Base-by-base conservation (phyloP, 1,140 invertebrate genomes). In the Centruroides sculpturatus region DNA sequence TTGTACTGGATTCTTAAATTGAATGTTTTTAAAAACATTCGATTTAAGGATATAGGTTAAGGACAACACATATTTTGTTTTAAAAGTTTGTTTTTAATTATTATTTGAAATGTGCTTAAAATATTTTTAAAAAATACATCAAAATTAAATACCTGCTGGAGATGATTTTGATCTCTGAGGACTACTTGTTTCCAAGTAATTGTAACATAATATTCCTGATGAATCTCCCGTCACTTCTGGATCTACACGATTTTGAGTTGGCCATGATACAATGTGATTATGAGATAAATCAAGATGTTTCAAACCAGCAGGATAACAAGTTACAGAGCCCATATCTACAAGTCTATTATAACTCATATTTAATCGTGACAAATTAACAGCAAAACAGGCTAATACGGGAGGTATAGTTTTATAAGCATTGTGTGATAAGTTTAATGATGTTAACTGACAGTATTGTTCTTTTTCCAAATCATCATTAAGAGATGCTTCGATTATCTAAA, bases 281-380 rank as follows among this genome's bases (percentile, higher is more conserved):
- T 95, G 86, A 8, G 88, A 92, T 13, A 98, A 75, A 75, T 98
- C 94, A 3, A 98, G 72, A 71, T 95, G 92, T 65, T 92, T 89
- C 1, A 98, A 74, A 54, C 81, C 84, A 49, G 83, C 81, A 3
- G 95, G 94, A 73, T 93, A 93, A 52, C 87, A 86, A 8, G 86
- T 88, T 47, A 96, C 86, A 67, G 88, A 84, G 11, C 91, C 90
- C 84, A 93, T 89, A 56, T 73, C 69, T 11, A 62, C 71, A n/a
- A 74, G 63, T 66, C 69, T 74, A 76, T 99, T 99, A 70, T 91
- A 88, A 11, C 91, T 84, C 77, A 98, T 82, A 71, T 94, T 94
- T 1, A 98, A 77, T 47, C 90, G 78, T 0, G 88, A 85, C 13
- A 98, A 76, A 64, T 84, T 84, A 0, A 89, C 84, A 6, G 89